Evolutionary conservation across 2,888 invertebrate species (phyloP), one percentile per base, ranked within the genome.

Genomic region (Ochropleura plecta): DNA sequence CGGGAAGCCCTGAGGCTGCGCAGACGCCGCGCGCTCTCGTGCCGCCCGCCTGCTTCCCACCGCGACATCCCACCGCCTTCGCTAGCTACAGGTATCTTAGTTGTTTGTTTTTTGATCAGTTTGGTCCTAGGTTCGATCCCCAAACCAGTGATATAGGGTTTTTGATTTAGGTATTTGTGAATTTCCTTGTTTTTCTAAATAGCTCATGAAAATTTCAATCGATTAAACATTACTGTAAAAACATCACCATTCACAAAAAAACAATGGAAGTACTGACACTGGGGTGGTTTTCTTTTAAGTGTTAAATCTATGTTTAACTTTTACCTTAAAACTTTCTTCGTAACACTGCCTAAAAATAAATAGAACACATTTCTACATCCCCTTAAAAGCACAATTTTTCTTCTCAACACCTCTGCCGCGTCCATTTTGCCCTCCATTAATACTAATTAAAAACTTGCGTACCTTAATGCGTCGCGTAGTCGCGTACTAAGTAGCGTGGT

Each of bases 41-140:
- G 67, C 96, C 96, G 10, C 76, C 94, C 12, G 87, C 86, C 20
- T 96, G 96, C 92, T 96, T 96, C 90, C 96, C 96, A 75, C 95
- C 95, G 0, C 66, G 91, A 0, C 93, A 94, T 53, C 92, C 95
- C 6, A 87, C 91, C 1, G 90, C 90, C 12, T 95, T 90, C 83
- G 89, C 93, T 5, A 96, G 96, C 85, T 95, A 90, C 88, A 96
- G 96, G 96, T 62, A 62, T 0, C 44, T 6, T n/a, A 44, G n/a
- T 12, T 95, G 12, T 40, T 49, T 48, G 0, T 49, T 65, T 48
- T 46, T 1, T n/a, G 3, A 14, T 20, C 7, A 3, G 20, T n/a
- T 53, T 14, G 14, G 8, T 63, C 0, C n/a, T 14, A 20, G 44
- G 20, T n/a, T 44, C n/a, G 44, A n/a, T 44, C 0, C n/a, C 63